Percentiles rank a stretch among this genome's conserved stretches.
Evolutionary conservation across 2,888 invertebrate genomes (phyloP).

Genomic region (Eugnorisma glareosa): DNA sequence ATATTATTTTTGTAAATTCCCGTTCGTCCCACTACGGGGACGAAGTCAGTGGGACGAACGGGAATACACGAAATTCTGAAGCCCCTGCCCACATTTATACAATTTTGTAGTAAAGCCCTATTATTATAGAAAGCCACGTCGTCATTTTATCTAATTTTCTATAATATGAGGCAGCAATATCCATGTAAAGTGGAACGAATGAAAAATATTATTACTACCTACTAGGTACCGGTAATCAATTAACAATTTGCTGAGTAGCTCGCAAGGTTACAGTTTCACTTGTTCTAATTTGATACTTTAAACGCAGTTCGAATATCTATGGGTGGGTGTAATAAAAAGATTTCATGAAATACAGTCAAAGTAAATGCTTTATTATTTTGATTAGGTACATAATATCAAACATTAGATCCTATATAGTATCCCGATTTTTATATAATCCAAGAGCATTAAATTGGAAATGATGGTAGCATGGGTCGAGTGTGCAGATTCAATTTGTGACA

Average conservation of each 20-base stretch:
- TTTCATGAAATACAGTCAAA: constrained; percentile 53
- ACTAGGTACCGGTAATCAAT: constrained; percentile 46
- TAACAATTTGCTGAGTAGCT: constrained; percentile 45
- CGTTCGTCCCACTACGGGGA: too few relatives aligned
- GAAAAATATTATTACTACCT: constrained; percentile 40
- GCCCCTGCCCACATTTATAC: neutral
- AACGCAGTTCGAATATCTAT: constrained; percentile 11
- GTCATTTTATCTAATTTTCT: neutral
- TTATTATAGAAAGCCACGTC: neutral
- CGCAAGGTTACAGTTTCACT: constrained; percentile 54
- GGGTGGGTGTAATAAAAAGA: constrained; percentile 43
- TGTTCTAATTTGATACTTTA: constrained; percentile 32
- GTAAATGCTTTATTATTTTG: constrained; percentile 64
- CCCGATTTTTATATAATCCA: constrained; percentile 45
- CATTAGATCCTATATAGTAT: constrained; percentile 46
- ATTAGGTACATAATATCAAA: constrained; percentile 61
- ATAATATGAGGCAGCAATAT: constrained; percentile 6
- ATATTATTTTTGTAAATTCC: too few relatives aligned
- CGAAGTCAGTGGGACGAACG: too few relatives aligned
- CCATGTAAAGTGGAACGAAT: constrained; percentile 43
- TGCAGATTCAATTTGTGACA: constrained; percentile 3
- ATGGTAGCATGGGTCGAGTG: constrained; percentile 11
- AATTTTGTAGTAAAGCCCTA: neutral
- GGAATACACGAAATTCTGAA: too few relatives aligned
- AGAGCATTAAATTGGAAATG: constrained; percentile 43